A percentile compares a stretch with the other conserved stretches of the same genome.
Conservation (phyloP, 2,113 vertebrate species). For the Laterallus jamaicensis region DNA sequence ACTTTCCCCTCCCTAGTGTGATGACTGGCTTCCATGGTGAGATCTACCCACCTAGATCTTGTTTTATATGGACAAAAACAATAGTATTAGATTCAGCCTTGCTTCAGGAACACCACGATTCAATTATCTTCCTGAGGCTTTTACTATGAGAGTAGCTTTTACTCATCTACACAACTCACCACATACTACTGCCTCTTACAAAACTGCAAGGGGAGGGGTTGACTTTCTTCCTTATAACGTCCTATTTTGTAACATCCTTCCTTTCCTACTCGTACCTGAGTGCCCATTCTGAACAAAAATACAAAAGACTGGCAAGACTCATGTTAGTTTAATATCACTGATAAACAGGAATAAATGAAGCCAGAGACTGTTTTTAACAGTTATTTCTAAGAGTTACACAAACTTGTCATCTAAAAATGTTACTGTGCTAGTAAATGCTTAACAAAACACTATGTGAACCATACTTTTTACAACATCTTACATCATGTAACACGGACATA, state of each 20-base stretch:
- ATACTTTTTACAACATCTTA: rapidly evolving
- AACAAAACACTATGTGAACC: not conserved
- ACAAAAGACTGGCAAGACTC: not conserved
- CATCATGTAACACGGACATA: rapidly evolving
- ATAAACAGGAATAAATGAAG: not conserved
- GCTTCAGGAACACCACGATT: not conserved
- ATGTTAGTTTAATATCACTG: not conserved
- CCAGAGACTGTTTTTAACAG: not conserved
- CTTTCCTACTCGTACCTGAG: not conserved
- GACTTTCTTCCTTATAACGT: constrained; percentile 9
- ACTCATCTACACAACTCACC: not conserved
- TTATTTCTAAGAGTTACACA: not conserved
- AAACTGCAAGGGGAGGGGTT: not conserved
- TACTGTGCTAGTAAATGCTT: not conserved
- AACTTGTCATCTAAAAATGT: not conserved
- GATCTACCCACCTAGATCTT: not conserved
- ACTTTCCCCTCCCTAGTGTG: not conserved
- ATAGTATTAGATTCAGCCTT: not conserved
- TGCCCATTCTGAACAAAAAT: not conserved
- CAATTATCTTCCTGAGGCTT: not conserved
- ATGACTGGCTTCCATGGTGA: not conserved
- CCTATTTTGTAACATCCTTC: constrained; percentile 52
- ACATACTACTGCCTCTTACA: not conserved
- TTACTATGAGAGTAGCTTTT: not conserved
- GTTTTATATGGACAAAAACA: not conserved